phyloP scores from a whole-genome alignment of 2,113 vertebrate genomes.

The Galemys pyrenaicus region DNA sequence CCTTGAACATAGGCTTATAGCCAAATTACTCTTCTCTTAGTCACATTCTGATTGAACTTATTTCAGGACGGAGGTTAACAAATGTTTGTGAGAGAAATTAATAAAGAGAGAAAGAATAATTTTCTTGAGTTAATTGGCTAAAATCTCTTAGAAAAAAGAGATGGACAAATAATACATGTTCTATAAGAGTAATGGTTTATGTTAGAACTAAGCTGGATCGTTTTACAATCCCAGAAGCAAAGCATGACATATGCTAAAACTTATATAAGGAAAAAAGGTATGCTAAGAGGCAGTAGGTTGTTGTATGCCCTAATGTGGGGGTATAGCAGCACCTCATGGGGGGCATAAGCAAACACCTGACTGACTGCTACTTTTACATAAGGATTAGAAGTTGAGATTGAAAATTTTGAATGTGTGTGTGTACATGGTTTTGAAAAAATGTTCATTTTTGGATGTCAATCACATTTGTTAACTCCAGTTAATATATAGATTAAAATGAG shows the following conservation, averaged over 20 bases:
- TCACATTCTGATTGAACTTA: background rate
- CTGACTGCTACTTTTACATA: background rate
- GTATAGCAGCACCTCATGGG: background rate
- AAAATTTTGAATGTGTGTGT: background rate
- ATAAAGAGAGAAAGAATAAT: background rate
- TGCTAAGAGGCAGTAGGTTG: background rate
- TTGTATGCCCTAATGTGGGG: background rate
- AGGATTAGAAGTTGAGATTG: slow-evolving; percentile 17
- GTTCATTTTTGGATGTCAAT: slow-evolving; percentile 2
- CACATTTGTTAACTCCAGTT: slow-evolving; percentile 23
- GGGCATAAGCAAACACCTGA: background rate
- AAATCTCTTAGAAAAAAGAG: slow-evolving; percentile 15
- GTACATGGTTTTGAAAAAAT: slow-evolving; percentile 37
- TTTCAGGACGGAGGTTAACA: background rate
- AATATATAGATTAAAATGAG: slow-evolving; percentile 3
- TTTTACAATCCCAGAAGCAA: background rate
- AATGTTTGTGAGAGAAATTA: background rate
- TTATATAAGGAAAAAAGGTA: background rate
- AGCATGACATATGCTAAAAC: background rate
- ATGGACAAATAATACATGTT: background rate
- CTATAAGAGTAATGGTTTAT: background rate
- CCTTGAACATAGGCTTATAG: background rate
- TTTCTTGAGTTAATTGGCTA: background rate
- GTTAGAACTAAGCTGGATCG: background rate
- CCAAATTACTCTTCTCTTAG: background rate